These are phyloP conservation scores for Bryconaethiops microstoma DNA, from an alignment of 2,797 vertebrate species.

Conservation along the genomic window DNA sequence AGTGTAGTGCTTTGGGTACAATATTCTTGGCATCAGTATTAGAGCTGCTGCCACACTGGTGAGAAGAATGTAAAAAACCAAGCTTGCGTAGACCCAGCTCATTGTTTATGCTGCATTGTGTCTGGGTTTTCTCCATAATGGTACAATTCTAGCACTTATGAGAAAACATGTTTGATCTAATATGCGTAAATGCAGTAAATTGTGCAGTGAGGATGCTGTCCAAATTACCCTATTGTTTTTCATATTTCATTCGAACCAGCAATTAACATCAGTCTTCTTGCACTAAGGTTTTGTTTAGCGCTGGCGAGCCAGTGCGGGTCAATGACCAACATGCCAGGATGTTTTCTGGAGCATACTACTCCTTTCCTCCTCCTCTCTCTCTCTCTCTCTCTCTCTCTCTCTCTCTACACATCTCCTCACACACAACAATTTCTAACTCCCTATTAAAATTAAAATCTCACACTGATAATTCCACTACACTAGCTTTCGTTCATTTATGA, in stretches of 20 bases:
- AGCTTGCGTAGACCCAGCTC: neutral
- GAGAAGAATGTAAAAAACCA: neutral
- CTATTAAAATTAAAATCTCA: neutral
- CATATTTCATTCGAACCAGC: conserved; percentile 18
- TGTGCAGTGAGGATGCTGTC: neutral
- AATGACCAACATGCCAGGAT: conserved; percentile 5
- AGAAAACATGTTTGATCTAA: conserved; percentile 22
- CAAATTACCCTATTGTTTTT: conserved; percentile 13
- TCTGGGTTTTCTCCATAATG: conserved; percentile 5
- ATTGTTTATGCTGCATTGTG: conserved; percentile 12
- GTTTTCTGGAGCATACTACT: neutral
- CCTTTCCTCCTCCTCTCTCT: neutral
- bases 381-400: conserved; percentile 7
- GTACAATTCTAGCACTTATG: conserved; percentile 11
- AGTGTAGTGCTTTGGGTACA: neutral
- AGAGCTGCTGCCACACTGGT: conserved; percentile 13
- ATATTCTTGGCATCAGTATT: neutral
- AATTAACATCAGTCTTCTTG: conserved; percentile 24
- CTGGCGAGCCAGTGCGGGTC: neutral
- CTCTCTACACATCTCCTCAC: neutral
- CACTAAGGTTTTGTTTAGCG: conserved; percentile 2
- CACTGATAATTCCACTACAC: neutral
- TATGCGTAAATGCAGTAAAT: conserved; percentile 17
- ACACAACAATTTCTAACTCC: neutral
- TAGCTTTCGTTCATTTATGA: neutral